Base-by-base conservation (phyloP, 2,113 vertebrate genomes). In the Laterallus jamaicensis region DNA sequence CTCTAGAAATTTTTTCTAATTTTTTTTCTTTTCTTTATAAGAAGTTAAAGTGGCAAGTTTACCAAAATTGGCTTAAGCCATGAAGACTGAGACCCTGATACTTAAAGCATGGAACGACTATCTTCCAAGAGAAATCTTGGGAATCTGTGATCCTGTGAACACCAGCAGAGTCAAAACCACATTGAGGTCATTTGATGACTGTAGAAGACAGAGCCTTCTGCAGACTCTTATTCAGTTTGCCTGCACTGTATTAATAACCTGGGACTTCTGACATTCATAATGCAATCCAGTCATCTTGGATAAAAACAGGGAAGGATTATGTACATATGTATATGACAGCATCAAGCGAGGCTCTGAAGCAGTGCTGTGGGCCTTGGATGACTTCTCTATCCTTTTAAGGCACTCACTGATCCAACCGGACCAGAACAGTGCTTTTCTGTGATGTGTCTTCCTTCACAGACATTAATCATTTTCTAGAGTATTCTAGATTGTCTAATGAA, bases 91-190 rank as follows among this genome's bases (percentile, higher is more conserved):
- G 84, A 86, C 56, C 55, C 56, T 74, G 56, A 93, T 67, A 24
- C 32, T 90, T 90, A 92, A 95, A 86, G 79, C 3, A 0, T 15
- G 6, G 71, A 35, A 88, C 37, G 90, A 74, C 66, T 26, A 89
- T 69, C n/a, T 21, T 96, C 64, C 83, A 91, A 86, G 52, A 90
- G 88, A 93, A 92, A 88, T 58, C 69, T 78, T 81, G 88, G 63
- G 80, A 96, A 95, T 93, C 75, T 73, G 5, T 59, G 26, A 20
- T 93, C 87, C 62, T 92, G 44, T 91, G 88, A 96, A 95, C 86
- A 86, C 62, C 90, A 93, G 58, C 66, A 84, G 79, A 95, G 86
- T 95, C 92, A 71, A 97, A 97, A 96, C 90, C 94, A 97, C 96
- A 93, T 85, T 96, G 96, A 96, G 73, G 64, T 96, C 92, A 96